A percentile compares a stretch with the other conserved stretches of the same genome.
Evolutionary conservation across 2,888 invertebrate genomes (phyloP).

Genomic region (Drepana falcataria): DNA sequence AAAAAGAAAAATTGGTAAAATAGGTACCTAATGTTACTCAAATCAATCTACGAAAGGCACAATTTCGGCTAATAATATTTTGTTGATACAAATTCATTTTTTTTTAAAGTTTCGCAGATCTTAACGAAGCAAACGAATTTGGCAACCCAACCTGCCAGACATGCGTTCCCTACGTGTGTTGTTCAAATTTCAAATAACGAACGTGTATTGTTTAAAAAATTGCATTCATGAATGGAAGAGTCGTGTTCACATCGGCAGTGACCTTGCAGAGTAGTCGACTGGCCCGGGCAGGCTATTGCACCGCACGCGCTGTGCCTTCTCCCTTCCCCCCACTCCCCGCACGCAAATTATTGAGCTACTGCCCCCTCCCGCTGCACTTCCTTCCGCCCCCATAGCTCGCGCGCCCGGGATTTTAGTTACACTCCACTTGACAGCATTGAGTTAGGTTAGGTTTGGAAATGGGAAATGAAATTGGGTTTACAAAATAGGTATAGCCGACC

Average conservation of each 20-base stretch:
- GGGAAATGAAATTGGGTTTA: slow-evolving; percentile 4
- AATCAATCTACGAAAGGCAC: no score
- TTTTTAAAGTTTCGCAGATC: no score
- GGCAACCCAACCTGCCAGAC: no score
- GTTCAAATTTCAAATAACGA: not conserved
- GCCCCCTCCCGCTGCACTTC: slow-evolving; percentile 45
- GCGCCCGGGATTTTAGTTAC: slow-evolving; percentile 48
- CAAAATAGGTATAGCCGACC: not conserved
- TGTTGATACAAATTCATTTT: no score
- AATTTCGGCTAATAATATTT: no score
- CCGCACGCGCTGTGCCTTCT: slow-evolving; percentile 29
- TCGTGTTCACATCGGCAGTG: slow-evolving; percentile 59
- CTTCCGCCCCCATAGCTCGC: slow-evolving; percentile 37
- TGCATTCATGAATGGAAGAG: slow-evolving; percentile 54
- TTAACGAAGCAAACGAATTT: no score
- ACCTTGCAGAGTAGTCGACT: slow-evolving; percentile 57
- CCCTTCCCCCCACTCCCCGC: slow-evolving; percentile 27
- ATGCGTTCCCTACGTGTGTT: not conserved
- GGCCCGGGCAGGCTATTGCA: slow-evolving; percentile 62
- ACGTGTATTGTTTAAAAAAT: not conserved
- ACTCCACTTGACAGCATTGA: slow-evolving; percentile 29
- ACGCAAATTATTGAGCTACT: slow-evolving; percentile 64
- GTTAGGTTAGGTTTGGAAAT: slow-evolving; percentile 41
- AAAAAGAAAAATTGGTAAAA: no score
- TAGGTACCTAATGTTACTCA: no score